Evolutionary conservation across 2,888 invertebrate species (phyloP).

Genomic region (Idaea biselata): DNA sequence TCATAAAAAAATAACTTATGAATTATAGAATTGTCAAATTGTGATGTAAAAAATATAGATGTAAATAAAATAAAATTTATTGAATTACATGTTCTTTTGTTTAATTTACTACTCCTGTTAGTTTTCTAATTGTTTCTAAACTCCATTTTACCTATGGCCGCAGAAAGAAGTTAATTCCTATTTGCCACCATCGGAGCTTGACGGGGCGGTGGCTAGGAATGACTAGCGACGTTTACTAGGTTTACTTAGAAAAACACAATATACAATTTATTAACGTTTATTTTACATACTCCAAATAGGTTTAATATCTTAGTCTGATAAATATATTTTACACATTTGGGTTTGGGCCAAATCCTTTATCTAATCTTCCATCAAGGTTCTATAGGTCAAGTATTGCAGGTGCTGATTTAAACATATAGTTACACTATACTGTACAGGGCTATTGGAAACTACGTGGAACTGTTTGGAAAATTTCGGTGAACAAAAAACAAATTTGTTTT

Average conservation of each 20-base stretch:
- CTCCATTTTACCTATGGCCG: background rate
- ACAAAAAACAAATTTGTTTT: too few relatives aligned
- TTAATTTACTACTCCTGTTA: slow-evolving; percentile 18
- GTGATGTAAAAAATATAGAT: slow-evolving; percentile 66
- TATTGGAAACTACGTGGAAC: background rate
- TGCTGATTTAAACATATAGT: background rate
- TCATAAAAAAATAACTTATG: slow-evolving; percentile 17
- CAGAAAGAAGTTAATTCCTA: too few relatives aligned
- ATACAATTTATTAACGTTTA: background rate
- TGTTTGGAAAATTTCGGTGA: too few relatives aligned
- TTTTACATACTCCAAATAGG: slow-evolving; percentile 10
- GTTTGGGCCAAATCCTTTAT: background rate
- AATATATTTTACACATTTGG: background rate
- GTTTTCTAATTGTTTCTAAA: background rate
- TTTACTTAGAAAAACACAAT: background rate
- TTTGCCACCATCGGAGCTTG: too few relatives aligned
- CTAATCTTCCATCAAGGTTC: background rate
- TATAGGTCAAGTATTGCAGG: background rate
- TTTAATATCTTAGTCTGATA: slow-evolving; percentile 2
- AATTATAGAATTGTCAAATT: slow-evolving; percentile 47
- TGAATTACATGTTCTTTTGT: slow-evolving; percentile 30
- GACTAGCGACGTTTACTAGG: background rate
- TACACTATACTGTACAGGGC: background rate
- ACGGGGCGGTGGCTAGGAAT: background rate
- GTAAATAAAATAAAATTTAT: slow-evolving; percentile 73